phyloP scores from a whole-genome alignment of 64 coral and sea anemone genomes.

The Platygyra sinensis region DNA sequence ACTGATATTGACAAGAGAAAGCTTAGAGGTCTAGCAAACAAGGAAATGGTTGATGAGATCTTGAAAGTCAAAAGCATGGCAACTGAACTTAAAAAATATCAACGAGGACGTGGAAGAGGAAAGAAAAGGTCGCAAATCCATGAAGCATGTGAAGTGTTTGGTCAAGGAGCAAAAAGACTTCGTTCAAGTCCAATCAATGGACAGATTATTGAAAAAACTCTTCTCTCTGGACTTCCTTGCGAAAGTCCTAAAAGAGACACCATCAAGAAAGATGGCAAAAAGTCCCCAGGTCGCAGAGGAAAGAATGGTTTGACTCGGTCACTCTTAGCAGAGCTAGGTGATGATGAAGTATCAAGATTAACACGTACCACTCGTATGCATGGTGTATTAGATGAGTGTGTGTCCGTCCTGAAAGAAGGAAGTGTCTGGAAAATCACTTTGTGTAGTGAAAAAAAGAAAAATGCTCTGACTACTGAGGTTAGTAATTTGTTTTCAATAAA shows the following conservation, averaged over 20 bases:
- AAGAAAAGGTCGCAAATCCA: constrained; percentile 25
- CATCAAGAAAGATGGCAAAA: neutral
- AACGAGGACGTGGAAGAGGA: constrained; percentile 35
- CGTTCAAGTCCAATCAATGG: neutral
- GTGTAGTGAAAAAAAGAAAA: constrained; percentile 65
- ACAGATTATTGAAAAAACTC: neutral
- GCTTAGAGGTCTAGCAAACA: constrained; percentile 45
- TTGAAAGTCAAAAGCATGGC: constrained; percentile 61
- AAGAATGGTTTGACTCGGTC: constrained; percentile 34
- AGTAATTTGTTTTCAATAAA: neutral
- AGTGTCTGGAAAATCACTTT: constrained; percentile 43
- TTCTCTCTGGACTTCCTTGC: too few relatives aligned
- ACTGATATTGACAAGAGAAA: constrained; percentile 54
- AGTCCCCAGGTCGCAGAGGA: neutral
- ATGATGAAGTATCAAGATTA: constrained; percentile 7
- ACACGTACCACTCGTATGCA: constrained; percentile 35
- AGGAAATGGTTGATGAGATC: constrained; percentile 70
- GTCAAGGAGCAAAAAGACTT: constrained; percentile 20
- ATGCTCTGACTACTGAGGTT: constrained; percentile 60
- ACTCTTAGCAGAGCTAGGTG: neutral
- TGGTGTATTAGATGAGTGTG: constrained; percentile 41
- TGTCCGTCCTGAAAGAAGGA: constrained; percentile 51
- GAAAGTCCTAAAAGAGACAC: neutral
- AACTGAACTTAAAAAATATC: constrained; percentile 61
- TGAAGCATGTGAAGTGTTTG: constrained; percentile 25